Conservation (phyloP, 2,797 vertebrate species). For the Scolopax rusticola region DNA sequence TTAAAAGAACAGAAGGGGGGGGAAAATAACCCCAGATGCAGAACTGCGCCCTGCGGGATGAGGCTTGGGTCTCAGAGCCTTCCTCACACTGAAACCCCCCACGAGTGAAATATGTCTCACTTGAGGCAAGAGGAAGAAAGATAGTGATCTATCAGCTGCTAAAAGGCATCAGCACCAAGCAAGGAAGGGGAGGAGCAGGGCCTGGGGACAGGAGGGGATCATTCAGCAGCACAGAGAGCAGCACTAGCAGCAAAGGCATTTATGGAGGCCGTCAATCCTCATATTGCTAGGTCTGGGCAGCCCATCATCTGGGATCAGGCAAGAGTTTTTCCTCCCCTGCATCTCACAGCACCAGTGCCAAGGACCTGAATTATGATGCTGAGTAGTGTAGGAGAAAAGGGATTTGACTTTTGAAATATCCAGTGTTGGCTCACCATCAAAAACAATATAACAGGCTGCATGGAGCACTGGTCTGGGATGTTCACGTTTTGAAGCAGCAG, state of each 20-base stretch:
- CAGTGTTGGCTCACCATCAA: not conserved
- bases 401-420: not conserved
- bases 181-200: constrained; percentile 2
- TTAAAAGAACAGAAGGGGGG: constrained; percentile 26
- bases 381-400: not conserved
- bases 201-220: not conserved
- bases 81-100: constrained; percentile 4
- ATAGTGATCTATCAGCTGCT: constrained; percentile 49
- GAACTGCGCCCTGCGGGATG: not conserved
- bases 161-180: constrained; percentile 38
- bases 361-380: constrained; percentile 29
- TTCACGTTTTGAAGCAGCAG: not conserved
- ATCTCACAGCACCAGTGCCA: not conserved
- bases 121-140: not conserved
- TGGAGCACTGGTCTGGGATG: not conserved
- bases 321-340: constrained; percentile 6
- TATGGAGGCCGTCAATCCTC: constrained; percentile 8
- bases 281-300: not conserved
- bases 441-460: not conserved
- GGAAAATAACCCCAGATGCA: not conserved
- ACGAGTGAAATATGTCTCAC: not conserved
- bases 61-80: constrained; percentile 30
- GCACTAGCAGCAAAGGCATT: not conserved
- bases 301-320: constrained; percentile 16
- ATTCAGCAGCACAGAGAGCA: constrained; percentile 2